Evolutionary conservation across 2,797 vertebrate species (phyloP).

Genomic region (Enteromius unitaeniatus): DNA sequence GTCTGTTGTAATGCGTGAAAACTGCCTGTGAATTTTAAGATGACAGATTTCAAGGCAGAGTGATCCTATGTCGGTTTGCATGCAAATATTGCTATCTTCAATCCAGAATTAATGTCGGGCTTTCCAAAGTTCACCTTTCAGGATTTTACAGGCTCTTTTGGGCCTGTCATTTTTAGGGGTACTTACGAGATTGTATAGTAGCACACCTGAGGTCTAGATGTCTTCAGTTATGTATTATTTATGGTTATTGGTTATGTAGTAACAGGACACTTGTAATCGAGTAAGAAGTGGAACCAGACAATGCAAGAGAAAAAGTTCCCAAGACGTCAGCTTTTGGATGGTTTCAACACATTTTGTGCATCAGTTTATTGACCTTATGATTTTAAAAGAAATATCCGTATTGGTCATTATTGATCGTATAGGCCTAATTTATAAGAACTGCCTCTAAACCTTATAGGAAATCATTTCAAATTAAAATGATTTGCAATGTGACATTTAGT

Average conservation of each 20-base stretch:
- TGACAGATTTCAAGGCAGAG: constrained; percentile 1
- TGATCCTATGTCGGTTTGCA: constrained; percentile 11
- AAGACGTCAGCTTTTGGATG: background rate
- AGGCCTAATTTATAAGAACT: constrained; percentile 10
- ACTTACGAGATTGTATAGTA: background rate
- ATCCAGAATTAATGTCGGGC: constrained; percentile 11
- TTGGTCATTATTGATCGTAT: background rate
- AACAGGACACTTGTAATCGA: background rate
- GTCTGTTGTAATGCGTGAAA: constrained; percentile 2
- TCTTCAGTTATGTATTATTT: constrained; percentile 24
- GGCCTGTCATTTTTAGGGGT: background rate
- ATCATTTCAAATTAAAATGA: background rate
- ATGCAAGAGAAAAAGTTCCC: background rate
- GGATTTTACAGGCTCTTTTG: background rate
- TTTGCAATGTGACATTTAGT: constrained; percentile 23
- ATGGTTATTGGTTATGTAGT: background rate
- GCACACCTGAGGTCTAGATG: constrained; percentile 11
- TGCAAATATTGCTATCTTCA: constrained; percentile 5
- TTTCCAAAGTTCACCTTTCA: constrained; percentile 31
- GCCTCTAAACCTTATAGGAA: constrained; percentile 7
- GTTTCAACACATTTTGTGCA: constrained; percentile 4
- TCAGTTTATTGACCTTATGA: background rate
- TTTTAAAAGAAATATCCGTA: background rate
- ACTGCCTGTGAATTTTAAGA: constrained; percentile 29
- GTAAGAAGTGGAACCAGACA: constrained; percentile 17